A percentile compares a stretch with the other conserved stretches of the same genome.
phyloP scores from a whole-genome alignment of 2,113 vertebrate species.

The Scomber japonicus region DNA sequence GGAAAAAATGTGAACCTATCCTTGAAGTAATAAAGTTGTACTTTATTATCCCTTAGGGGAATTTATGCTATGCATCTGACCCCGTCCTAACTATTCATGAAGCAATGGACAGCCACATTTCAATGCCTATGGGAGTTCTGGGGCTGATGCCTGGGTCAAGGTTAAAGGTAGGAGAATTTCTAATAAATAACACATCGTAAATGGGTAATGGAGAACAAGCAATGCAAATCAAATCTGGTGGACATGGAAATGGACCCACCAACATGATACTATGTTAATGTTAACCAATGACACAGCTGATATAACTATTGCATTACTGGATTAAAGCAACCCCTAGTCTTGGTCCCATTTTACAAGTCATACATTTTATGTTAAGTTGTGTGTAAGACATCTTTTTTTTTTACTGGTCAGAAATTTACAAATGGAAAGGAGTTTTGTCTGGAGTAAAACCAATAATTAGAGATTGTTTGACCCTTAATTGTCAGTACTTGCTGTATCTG shows the following conservation, averaged over 20 bases:
- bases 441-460: slow-evolving; percentile 29
- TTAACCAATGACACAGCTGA: too few species aligned
- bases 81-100: slow-evolving; percentile 46
- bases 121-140: slow-evolving; percentile 40
- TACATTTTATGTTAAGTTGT: neutral
- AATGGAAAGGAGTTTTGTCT: neutral
- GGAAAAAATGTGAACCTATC: slow-evolving; percentile 9
- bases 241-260: neutral
- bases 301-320: too few species aligned
- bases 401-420: slow-evolving; percentile 1
- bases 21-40: slow-evolving; percentile 44
- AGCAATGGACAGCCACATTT: slow-evolving; percentile 32
- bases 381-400: neutral
- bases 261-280: too few species aligned
- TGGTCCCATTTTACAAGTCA: neutral
- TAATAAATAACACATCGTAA: slow-evolving; percentile 41
- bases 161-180: slow-evolving; percentile 49
- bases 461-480: slow-evolving; percentile 2
- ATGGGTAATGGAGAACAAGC: slow-evolving; percentile 14
- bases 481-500: slow-evolving; percentile 7
- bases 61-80: slow-evolving; percentile 54
- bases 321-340: too few species aligned
- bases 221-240: neutral
- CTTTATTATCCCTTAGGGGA: slow-evolving; percentile 53
- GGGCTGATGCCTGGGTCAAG: slow-evolving; percentile 32